A percentile compares a stretch with the other conserved stretches of the same genome.
Conservation (phyloP, 2,113 vertebrate species). For the Danio rerio region DNA sequence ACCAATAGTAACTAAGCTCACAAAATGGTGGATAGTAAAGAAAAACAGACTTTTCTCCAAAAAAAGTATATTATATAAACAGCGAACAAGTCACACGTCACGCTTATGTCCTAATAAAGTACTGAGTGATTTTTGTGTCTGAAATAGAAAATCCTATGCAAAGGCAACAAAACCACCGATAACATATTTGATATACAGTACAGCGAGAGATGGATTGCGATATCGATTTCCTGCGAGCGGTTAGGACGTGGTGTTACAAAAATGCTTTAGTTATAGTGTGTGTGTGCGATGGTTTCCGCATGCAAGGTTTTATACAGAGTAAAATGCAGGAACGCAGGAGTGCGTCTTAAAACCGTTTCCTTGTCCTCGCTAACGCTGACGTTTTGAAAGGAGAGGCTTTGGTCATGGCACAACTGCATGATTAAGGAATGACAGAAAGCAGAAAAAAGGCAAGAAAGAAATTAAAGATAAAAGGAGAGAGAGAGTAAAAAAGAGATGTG, state of each 20-base stretch:
- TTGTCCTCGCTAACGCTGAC: conserved; percentile 11
- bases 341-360: conserved; percentile 38
- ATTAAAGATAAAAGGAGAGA: conserved; percentile 22
- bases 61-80: not conserved
- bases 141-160: not conserved
- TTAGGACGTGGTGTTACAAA: conserved; percentile 10
- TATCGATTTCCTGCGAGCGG: not conserved
- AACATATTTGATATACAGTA: not conserved
- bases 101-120: not conserved
- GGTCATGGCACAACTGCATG: conserved; percentile 73
- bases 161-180: not conserved
- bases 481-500: conserved; percentile 28
- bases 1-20: not conserved
- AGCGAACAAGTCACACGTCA: not conserved
- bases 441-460: conserved; percentile 14
- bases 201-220: not conserved
- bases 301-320: conserved; percentile 54
- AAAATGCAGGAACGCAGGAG: conserved; percentile 26
- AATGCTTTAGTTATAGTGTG: not conserved
- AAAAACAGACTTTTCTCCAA: not conserved
- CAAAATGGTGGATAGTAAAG: not conserved
- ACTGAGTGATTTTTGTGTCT: not conserved
- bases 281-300: conserved; percentile 43
- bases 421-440: conserved; percentile 75
- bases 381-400: conserved; percentile 42